Evolutionary conservation across 2,888 invertebrate species (phyloP).

Genomic region (Trichogramma dendrolimi): DNA sequence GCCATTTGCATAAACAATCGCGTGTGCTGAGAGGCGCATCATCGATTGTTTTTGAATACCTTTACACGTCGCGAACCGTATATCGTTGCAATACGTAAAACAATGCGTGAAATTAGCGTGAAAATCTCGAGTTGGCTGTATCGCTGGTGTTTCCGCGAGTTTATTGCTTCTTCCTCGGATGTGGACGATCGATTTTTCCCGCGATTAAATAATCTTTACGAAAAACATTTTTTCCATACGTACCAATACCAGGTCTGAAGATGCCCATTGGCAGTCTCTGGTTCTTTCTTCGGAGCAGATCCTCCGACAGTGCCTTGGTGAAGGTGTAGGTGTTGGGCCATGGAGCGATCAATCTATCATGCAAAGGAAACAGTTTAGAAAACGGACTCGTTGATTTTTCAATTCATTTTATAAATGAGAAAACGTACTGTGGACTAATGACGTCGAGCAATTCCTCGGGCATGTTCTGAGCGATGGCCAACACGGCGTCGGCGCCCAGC

Average conservation of each 20-base stretch:
- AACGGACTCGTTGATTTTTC: no score
- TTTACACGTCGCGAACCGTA: no score
- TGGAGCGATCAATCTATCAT: conserved; percentile 32
- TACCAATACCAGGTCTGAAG: conserved; percentile 77
- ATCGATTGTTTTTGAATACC: no score
- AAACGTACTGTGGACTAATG: conserved; percentile 57
- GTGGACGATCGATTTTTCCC: neutral
- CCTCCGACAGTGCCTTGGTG: conserved; percentile 80
- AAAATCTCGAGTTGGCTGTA: no score
- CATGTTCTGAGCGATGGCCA: conserved; percentile 52
- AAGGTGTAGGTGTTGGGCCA: conserved; percentile 86
- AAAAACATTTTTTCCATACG: conserved; percentile 29
- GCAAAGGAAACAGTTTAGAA: no score
- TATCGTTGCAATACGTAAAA: no score
- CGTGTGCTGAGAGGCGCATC: no score
- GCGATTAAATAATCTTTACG: neutral
- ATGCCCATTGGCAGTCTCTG: conserved; percentile 68
- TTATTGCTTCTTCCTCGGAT: no score
- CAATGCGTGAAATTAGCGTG: no score
- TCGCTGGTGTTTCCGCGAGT: no score
- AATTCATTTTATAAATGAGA: no score
- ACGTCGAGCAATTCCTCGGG: conserved; percentile 54
- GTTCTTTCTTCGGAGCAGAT: conserved; percentile 60
- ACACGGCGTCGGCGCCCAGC: conserved; percentile 55
- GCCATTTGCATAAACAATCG: neutral